phyloP scores from a whole-genome alignment of 2,888 invertebrate species.

The Patella pellucida region DNA sequence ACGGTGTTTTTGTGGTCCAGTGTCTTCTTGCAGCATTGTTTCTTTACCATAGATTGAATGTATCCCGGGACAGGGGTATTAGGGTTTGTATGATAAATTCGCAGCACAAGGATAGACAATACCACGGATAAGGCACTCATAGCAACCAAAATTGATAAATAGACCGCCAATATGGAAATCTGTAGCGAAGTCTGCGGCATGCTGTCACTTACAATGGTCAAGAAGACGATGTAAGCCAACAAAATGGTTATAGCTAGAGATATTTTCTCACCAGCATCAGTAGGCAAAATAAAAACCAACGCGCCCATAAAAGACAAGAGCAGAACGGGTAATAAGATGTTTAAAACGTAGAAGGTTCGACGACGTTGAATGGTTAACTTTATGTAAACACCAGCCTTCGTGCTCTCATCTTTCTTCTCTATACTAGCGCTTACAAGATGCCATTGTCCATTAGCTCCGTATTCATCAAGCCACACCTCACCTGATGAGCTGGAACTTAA shows the following conservation, averaged over 20 bases:
- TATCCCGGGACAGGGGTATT: constrained; percentile 13
- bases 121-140: constrained; percentile 26
- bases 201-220: constrained; percentile 32
- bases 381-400: constrained; percentile 1
- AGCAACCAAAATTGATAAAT: constrained; percentile 23
- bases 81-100: constrained; percentile 22
- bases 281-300: constrained; percentile 31
- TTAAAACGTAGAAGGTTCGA: constrained; percentile 30
- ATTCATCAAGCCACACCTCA: constrained; percentile 15
- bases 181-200: constrained; percentile 33
- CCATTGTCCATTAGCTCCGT: constrained; percentile 30
- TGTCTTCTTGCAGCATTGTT: no score
- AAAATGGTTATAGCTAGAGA: constrained; percentile 32
- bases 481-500: background rate
- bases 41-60: no score
- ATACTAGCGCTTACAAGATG: constrained; percentile 19
- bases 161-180: constrained; percentile 26
- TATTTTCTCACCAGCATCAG: constrained; percentile 33
- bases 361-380: constrained; percentile 28
- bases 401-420: background rate
- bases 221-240: constrained; percentile 32
- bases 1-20: no score
- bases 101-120: constrained; percentile 26
- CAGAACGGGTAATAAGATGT: constrained; percentile 30
- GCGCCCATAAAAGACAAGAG: constrained; percentile 29